Conservation (phyloP, 2,797 vertebrate genomes). For the Amblyopsis hoosieri region DNA sequence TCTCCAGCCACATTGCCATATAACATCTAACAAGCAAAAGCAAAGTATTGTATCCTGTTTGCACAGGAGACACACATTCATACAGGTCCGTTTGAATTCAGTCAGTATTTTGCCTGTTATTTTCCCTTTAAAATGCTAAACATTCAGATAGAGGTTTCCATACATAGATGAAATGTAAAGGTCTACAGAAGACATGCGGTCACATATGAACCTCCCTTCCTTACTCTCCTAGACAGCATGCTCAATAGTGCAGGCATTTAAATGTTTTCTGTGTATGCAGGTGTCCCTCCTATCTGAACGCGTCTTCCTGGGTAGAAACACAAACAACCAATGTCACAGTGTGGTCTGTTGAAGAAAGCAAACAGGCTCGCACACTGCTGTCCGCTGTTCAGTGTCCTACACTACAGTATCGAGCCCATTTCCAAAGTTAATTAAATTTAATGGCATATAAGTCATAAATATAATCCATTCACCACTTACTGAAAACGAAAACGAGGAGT, state of each 20-base stretch:
- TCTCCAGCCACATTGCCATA: neutral
- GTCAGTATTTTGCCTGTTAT: neutral
- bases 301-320: slow-evolving; percentile 44
- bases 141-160: slow-evolving; percentile 4
- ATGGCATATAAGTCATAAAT: slow-evolving; percentile 27
- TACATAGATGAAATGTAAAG: neutral
- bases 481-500: slow-evolving; percentile 48
- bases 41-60: neutral
- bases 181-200: slow-evolving; percentile 4
- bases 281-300: neutral
- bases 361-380: slow-evolving; percentile 1
- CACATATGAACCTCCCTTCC: neutral
- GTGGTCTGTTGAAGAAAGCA: slow-evolving; percentile 6
- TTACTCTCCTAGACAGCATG: neutral
- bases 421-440: slow-evolving; percentile 29
- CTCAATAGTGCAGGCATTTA: slow-evolving; percentile 1
- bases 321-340: slow-evolving; percentile 11
- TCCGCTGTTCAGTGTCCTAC: neutral
- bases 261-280: slow-evolving; percentile 19
- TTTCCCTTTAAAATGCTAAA: neutral
- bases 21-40: neutral
- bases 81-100: slow-evolving; percentile 2
- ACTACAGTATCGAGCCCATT: neutral
- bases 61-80: neutral
- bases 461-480: slow-evolving; percentile 50